A percentile compares a stretch with the other conserved stretches of the same genome.
Conservation (phyloP, 2,888 invertebrate genomes). For the Ennomos erosarius region DNA sequence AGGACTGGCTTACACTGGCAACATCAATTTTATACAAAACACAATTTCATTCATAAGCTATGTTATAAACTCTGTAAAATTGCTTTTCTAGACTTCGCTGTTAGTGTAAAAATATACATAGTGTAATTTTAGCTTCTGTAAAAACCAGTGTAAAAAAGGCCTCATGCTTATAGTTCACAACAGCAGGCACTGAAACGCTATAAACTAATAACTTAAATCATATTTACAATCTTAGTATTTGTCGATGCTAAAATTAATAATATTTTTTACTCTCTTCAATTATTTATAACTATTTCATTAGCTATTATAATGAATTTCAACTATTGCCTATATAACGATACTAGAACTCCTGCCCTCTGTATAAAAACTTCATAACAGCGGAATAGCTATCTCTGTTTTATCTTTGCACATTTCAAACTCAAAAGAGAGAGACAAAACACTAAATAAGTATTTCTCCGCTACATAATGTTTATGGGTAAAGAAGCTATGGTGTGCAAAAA, state of each 20-base stretch:
- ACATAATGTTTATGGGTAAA: too few relatives aligned
- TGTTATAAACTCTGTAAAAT: too few relatives aligned
- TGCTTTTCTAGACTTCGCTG: too few relatives aligned
- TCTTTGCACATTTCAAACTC: too few relatives aligned
- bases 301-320: slow-evolving; percentile 3
- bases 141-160: slow-evolving; percentile 26
- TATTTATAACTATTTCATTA: slow-evolving; percentile 22
- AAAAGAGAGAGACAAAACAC: too few relatives aligned
- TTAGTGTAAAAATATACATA: too few relatives aligned
- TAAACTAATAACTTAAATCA: slow-evolving; percentile 46
- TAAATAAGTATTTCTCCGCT: too few relatives aligned
- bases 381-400: too few relatives aligned
- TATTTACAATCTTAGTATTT: slow-evolving; percentile 56
- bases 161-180: slow-evolving; percentile 14
- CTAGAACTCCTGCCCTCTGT: not conserved
- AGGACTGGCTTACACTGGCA: slow-evolving; percentile 24
- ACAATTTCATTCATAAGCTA: too few relatives aligned
- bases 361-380: too few relatives aligned
- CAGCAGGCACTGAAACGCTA: slow-evolving; percentile 61
- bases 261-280: slow-evolving; percentile 21
- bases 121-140: too few relatives aligned
- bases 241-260: slow-evolving; percentile 26
- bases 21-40: not conserved
- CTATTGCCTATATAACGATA: slow-evolving; percentile 2
- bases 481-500: too few relatives aligned